A percentile compares a stretch with the other conserved stretches of the same genome.
These are phyloP conservation scores for Manduca sexta DNA, from an alignment of 1,140 invertebrate species.

Conservation along the genomic window DNA sequence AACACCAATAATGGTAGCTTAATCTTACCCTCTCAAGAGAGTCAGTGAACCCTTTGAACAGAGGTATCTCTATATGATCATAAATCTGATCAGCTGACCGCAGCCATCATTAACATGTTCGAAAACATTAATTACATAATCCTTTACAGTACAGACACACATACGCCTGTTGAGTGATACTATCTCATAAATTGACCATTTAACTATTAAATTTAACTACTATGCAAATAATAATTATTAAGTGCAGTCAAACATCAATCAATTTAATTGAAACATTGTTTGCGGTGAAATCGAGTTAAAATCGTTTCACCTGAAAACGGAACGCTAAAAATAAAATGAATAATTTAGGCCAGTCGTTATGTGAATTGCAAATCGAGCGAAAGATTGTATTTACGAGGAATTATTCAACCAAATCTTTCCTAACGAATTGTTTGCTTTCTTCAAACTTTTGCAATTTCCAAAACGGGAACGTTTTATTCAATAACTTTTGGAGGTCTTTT, in stretches of 20 bases:
- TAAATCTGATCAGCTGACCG: too few relatives aligned
- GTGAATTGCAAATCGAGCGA: slow-evolving; percentile 61
- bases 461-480: slow-evolving; percentile 24
- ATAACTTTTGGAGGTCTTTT: slow-evolving; percentile 12
- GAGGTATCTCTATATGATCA: too few relatives aligned
- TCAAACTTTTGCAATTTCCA: slow-evolving; percentile 44
- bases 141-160: too few relatives aligned
- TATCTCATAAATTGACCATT: background rate
- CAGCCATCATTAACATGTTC: too few relatives aligned
- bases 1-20: too few relatives aligned
- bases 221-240: slow-evolving; percentile 10
- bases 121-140: too few relatives aligned
- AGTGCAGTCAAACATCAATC: slow-evolving; percentile 16
- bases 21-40: too few relatives aligned
- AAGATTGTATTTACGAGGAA: slow-evolving; percentile 59
- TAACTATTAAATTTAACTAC: slow-evolving; percentile 7
- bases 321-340: slow-evolving; percentile 34
- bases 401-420: slow-evolving; percentile 53
- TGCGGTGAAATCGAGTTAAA: slow-evolving; percentile 16
- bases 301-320: slow-evolving; percentile 15
- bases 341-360: slow-evolving; percentile 41
- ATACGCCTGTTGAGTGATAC: background rate
- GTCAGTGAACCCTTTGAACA: too few relatives aligned
- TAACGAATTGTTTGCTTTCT: slow-evolving; percentile 63
- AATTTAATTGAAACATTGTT: slow-evolving; percentile 19